These are phyloP conservation scores for Palythoa grandiflora DNA, from an alignment of 92 coral and sea anemone genomes.

Conservation along the genomic window DNA sequence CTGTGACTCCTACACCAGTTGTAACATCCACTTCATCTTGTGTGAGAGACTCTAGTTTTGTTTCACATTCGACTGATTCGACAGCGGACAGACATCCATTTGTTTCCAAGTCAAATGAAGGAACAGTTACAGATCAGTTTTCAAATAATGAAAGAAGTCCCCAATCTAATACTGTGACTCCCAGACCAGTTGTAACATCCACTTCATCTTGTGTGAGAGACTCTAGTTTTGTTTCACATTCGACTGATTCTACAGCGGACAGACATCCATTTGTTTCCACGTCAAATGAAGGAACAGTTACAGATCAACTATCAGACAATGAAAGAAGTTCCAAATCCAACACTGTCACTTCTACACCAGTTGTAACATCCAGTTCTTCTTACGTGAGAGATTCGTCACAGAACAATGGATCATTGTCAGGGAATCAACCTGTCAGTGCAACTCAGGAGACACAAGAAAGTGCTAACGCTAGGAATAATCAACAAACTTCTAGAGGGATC, in stretches of 20 bases:
- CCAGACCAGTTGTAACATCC: not conserved
- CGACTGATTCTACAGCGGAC: not conserved
- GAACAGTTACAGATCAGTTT: not conserved
- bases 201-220: not conserved
- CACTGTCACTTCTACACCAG: not conserved
- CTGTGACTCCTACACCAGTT: not conserved
- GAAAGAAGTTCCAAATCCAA: not conserved
- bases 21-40: not conserved
- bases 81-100: not conserved
- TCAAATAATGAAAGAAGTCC: not conserved
- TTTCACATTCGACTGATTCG: not conserved
- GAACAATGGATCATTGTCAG: not conserved
- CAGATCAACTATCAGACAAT: not conserved
- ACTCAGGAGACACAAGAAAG: not conserved
- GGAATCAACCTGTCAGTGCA: not conserved
- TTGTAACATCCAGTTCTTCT: not conserved
- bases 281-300: not conserved
- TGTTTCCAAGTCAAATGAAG: not conserved
- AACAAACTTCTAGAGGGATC: constrained; percentile 72
- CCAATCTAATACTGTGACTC: not conserved
- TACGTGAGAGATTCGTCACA: not conserved
- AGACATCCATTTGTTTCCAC: not conserved
- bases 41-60: not conserved
- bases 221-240: not conserved
- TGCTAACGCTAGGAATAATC: not conserved